phyloP scores from a whole-genome alignment of 2,797 vertebrate species.

The Betta splendens region DNA sequence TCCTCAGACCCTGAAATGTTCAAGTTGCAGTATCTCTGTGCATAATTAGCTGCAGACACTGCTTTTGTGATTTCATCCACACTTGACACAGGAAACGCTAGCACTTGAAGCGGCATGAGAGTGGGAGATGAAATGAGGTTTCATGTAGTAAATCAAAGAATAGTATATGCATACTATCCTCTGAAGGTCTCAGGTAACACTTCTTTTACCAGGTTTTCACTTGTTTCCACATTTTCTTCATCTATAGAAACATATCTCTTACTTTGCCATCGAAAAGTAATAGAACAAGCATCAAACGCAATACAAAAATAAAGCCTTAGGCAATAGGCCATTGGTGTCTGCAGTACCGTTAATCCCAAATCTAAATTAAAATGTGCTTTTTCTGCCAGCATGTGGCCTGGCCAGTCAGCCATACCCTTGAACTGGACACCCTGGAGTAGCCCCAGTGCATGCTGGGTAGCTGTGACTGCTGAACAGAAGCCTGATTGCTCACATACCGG shows the following conservation, averaged over 20 bases:
- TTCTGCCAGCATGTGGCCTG: constrained; percentile 19
- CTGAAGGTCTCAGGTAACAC: constrained; percentile 36
- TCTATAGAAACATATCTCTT: constrained; percentile 10
- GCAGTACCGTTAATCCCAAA: background rate
- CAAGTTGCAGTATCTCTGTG: constrained; percentile 26
- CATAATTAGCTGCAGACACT: constrained; percentile 35
- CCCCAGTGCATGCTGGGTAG: constrained; percentile 49
- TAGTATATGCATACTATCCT: constrained; percentile 46
- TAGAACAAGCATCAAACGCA: constrained; percentile 4
- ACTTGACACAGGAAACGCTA: constrained; percentile 75
- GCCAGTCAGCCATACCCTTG: constrained; percentile 45
- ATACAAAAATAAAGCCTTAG: background rate
- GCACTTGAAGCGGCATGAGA: constrained; percentile 68
- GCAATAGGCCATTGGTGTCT: background rate
- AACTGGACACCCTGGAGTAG: constrained; percentile 52
- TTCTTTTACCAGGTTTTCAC: constrained; percentile 55
- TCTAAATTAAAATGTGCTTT: constrained; percentile 8
- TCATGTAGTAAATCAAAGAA: constrained; percentile 57
- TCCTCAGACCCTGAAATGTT: constrained; percentile 23
- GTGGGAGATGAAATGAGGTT: constrained; percentile 62
- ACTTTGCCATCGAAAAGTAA: constrained; percentile 7
- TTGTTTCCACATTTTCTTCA: constrained; percentile 8
- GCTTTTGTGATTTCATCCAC: constrained; percentile 53
- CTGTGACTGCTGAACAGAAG: constrained; percentile 60
- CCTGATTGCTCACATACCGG: constrained; percentile 71